Evolutionary conservation across 2,888 invertebrate genomes (phyloP), one percentile per base, ranked within the genome.

Genomic region (Ornithoptera alexandrae): DNA sequence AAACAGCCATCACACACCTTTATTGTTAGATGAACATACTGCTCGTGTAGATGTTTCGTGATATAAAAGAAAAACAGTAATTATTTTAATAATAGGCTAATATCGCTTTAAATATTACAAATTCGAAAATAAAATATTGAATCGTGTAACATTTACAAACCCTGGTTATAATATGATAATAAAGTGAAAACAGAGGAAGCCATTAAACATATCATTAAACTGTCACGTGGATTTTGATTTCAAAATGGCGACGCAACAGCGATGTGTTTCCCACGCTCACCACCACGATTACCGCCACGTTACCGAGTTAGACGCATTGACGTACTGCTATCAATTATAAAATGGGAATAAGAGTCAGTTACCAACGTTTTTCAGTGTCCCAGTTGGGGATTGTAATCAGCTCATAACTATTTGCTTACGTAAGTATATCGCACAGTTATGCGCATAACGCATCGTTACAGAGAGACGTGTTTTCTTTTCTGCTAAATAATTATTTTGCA

Each of bases 171-270:
- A 22, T 50, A 58, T 58, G 57, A 10, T 22, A 57, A 58, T 42
- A n/a, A 65, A 62, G 63, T 67, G 64, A 67, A 67, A 67, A 64
- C 36, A 20, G 12, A 61, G 67, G 67, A 70, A 64, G 70, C 56
- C 20, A 70, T 64, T 42, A 61, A 42, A n/a, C n/a, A 17, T 63
- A 63, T 64, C 50, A 58, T 70, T 70, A 66, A 24, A 59, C 60
- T 70, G 67, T 67, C 70, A 56, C 42, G 53, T 61, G 30, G 46
- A 57, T 67, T 67, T 67, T 60, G 66, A 70, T 70, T 70, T 67
- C 70, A 61, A 67, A 70, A 67, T 67, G 42, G 59, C 70, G 61
- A 53, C 42, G 50, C 66, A 66, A 62, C 50, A 50, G 39, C 22
- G 59, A 50, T 62, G 50, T 50, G 50, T 70, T 64, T 67, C 67